Evolutionary conservation across 2,888 invertebrate species (phyloP).

Genomic region (Agrochola circellaris): DNA sequence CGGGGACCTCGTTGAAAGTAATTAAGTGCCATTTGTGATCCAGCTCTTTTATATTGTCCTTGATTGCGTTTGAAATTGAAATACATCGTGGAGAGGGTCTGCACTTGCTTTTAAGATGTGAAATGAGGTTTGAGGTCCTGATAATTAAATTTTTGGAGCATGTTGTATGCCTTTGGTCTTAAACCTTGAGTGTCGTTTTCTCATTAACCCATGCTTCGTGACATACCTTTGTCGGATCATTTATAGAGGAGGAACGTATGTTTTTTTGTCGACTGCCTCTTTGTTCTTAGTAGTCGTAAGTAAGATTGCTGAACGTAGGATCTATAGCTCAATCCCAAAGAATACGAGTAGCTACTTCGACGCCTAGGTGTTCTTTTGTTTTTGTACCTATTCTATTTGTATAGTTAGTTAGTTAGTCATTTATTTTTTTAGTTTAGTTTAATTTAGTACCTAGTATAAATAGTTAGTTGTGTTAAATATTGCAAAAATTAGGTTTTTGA

Average conservation of each 20-base stretch:
- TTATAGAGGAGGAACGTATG: neutral
- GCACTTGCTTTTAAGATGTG: conserved; percentile 30
- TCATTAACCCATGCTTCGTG: neutral
- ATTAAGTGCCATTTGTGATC: conserved; percentile 57
- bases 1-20: conserved; percentile 52
- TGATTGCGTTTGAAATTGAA: conserved; percentile 58
- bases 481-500: too few species aligned
- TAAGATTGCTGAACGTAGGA: neutral
- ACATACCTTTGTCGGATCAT: conserved; percentile 3
- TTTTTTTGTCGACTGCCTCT: neutral
- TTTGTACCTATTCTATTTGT: too few species aligned
- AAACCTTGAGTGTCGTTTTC: conserved; percentile 15
- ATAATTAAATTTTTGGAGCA: conserved; percentile 15
- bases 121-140: conserved; percentile 1
- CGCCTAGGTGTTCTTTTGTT: too few species aligned
- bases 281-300: neutral
- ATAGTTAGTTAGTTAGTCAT: too few species aligned
- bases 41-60: conserved; percentile 48
- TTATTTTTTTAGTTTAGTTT: too few species aligned
- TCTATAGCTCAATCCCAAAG: neutral
- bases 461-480: too few species aligned
- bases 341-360: too few species aligned
- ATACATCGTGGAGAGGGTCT: conserved; percentile 40
- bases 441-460: too few species aligned
- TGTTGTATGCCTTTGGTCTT: neutral